A percentile compares a stretch with the other conserved stretches of the same genome.
phyloP scores from a whole-genome alignment of 2,888 invertebrate species.

The Suillia variegata region DNA sequence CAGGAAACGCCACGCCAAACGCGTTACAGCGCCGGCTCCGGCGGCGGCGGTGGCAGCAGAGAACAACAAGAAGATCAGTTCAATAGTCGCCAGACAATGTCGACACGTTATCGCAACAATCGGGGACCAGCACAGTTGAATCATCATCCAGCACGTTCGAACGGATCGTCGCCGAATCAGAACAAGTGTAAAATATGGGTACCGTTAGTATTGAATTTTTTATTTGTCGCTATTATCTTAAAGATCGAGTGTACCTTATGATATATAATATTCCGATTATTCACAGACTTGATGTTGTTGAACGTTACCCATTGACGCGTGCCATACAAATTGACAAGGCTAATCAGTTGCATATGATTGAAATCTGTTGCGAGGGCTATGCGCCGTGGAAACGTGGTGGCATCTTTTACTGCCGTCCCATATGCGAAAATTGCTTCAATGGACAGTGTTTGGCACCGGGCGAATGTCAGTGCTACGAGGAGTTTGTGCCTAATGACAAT shows the following conservation, averaged over 20 bases:
- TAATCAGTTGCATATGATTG: slow-evolving; percentile 67
- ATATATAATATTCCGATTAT: no score
- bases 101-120: neutral
- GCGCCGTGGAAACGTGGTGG: slow-evolving; percentile 36
- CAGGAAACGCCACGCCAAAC: slow-evolving; percentile 7
- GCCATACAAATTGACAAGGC: slow-evolving; percentile 56
- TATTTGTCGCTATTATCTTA: no score
- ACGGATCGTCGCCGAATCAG: slow-evolving; percentile 10
- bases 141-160: slow-evolving; percentile 16
- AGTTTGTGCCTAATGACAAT: slow-evolving; percentile 52
- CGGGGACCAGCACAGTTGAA: neutral
- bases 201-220: slow-evolving; percentile 47
- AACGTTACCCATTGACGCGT: slow-evolving; percentile 43
- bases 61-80: neutral
- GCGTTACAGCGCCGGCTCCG: neutral
- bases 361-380: slow-evolving; percentile 77
- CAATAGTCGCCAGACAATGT: slow-evolving; percentile 7
- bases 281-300: slow-evolving; percentile 41
- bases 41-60: no score
- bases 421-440: slow-evolving; percentile 50
- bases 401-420: slow-evolving; percentile 42
- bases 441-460: slow-evolving; percentile 50
- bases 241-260: neutral
- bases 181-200: slow-evolving; percentile 52
- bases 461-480: slow-evolving; percentile 53